Evolutionary conservation across 2,113 vertebrate genomes (phyloP).

Genomic region (Nerophis ophidion): DNA sequence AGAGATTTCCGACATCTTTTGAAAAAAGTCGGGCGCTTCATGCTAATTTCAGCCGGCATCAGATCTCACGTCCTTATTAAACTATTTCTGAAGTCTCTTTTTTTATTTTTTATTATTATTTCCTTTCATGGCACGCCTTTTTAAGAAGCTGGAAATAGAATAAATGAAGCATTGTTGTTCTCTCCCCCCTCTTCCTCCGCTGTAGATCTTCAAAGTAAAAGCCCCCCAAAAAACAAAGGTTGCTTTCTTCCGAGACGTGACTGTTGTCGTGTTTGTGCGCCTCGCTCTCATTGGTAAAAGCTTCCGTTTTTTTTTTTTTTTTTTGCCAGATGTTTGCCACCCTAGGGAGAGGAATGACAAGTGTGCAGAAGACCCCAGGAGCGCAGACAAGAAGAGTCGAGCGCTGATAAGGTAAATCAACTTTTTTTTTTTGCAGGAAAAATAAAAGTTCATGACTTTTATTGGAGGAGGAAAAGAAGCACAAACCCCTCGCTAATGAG

Average conservation of each 20-base stretch:
- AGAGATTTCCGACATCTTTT: conserved; percentile 64
- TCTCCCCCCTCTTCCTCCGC: conserved; percentile 48
- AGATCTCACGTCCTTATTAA: conserved; percentile 66
- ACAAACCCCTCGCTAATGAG: too few species aligned
- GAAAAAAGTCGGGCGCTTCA: conserved; percentile 59
- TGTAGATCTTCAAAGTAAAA: conserved; percentile 77
- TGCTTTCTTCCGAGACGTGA: conserved; percentile 71
- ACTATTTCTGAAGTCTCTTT: conserved; percentile 61
- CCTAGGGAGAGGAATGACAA: conserved; percentile 84
- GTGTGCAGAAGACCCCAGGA: conserved; percentile 82
- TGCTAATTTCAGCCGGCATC: conserved; percentile 69
- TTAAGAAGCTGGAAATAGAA: conserved; percentile 69
- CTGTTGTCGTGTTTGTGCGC: conserved; percentile 45
- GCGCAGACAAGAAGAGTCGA: conserved; percentile 85
- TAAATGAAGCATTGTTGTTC: conserved; percentile 75
- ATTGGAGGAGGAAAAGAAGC: not conserved
- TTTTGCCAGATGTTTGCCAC: conserved; percentile 76
- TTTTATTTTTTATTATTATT: conserved; percentile 29
- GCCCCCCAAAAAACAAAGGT: conserved; percentile 74
- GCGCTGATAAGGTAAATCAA: conserved; percentile 81
- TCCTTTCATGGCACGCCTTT: conserved; percentile 48
- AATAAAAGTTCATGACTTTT: not conserved
- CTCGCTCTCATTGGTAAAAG: conserved; percentile 62
- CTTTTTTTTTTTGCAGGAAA: not conserved
- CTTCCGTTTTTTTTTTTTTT: conserved; percentile 39